A percentile compares a stretch with the other conserved stretches of the same genome.
phyloP scores from a whole-genome alignment of 1,140 invertebrate genomes.

The Atopsyche davidsoni region DNA sequence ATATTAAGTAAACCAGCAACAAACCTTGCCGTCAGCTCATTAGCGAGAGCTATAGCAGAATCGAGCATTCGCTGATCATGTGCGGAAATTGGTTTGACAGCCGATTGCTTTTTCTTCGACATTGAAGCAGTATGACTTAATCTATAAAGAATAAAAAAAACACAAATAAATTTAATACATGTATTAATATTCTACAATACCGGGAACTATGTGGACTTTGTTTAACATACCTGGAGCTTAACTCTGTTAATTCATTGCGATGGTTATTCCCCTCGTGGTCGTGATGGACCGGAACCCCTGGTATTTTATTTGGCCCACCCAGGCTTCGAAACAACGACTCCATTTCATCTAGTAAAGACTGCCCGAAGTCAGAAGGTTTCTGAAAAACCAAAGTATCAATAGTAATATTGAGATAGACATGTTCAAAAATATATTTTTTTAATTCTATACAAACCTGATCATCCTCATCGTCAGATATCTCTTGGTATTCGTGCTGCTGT shows the following conservation, averaged over 20 bases:
- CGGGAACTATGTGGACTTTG: too few relatives aligned
- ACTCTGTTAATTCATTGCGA: constrained; percentile 69
- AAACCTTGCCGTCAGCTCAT: constrained; percentile 77
- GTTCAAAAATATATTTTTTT: neutral
- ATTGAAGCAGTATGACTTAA: constrained; percentile 38
- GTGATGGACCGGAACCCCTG: constrained; percentile 44
- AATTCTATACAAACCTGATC: constrained; percentile 13
- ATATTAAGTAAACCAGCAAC: constrained; percentile 9
- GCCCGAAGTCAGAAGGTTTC: constrained; percentile 83
- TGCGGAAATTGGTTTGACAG: constrained; percentile 89
- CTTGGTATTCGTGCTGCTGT: constrained; percentile 79
- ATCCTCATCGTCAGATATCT: constrained; percentile 88
- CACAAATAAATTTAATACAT: neutral
- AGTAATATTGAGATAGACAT: neutral
- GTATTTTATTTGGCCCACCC: constrained; percentile 31
- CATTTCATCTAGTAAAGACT: constrained; percentile 92
- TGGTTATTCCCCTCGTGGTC: constrained; percentile 57
- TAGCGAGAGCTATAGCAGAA: constrained; percentile 87
- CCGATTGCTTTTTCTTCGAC: constrained; percentile 71
- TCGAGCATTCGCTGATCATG: constrained; percentile 91
- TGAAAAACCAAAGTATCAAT: constrained; percentile 35
- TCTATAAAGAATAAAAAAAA: constrained; percentile 19
- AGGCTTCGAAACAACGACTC: constrained; percentile 79
- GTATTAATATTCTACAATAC: neutral
- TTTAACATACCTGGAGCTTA: constrained; percentile 48